Conservation (phyloP, 2,797 vertebrate genomes). For the Oreonectes daqikongensis region DNA sequence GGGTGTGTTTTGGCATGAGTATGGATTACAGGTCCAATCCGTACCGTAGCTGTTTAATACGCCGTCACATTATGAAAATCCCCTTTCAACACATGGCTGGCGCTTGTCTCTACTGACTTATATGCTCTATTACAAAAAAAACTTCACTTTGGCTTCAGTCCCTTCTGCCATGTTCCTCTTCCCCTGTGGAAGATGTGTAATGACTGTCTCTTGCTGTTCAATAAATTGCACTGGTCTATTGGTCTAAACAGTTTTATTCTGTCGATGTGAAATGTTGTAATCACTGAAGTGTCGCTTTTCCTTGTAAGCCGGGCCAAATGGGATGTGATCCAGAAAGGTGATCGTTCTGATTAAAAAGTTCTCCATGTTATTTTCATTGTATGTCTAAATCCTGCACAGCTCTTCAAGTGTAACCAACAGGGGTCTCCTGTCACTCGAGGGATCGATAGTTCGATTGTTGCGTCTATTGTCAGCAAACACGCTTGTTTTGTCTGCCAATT, state of each 20-base stretch:
- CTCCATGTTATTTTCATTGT: background rate
- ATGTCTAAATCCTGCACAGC: background rate
- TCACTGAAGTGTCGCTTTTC: slow-evolving; percentile 30
- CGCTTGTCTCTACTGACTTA: slow-evolving; percentile 62
- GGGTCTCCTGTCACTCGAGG: background rate
- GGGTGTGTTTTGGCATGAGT: slow-evolving; percentile 68
- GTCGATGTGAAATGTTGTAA: slow-evolving; percentile 22
- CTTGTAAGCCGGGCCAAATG: slow-evolving; percentile 7
- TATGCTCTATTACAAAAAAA: slow-evolving; percentile 53
- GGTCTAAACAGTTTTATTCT: slow-evolving; percentile 18
- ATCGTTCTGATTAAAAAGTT: slow-evolving; percentile 15
- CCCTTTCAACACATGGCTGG: slow-evolving; percentile 66
- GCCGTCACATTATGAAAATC: slow-evolving; percentile 84
- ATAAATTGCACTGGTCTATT: slow-evolving; percentile 22
- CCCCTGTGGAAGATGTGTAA: slow-evolving; percentile 12
- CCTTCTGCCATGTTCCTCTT: slow-evolving; percentile 29
- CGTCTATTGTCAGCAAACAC: slow-evolving; percentile 11
- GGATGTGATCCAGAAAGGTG: slow-evolving; percentile 24
- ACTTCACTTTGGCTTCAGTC: slow-evolving; percentile 61
- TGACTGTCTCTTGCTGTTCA: slow-evolving; percentile 8
- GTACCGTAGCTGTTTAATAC: slow-evolving; percentile 77
- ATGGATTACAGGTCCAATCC: slow-evolving; percentile 80
- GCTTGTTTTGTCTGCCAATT: slow-evolving; percentile 7
- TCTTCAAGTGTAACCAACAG: slow-evolving; percentile 8
- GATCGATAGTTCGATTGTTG: slow-evolving; percentile 13